These are phyloP conservation scores for Camponotus vicinus DNA, from an alignment of 1,140 invertebrate species.

Conservation along the genomic window DNA sequence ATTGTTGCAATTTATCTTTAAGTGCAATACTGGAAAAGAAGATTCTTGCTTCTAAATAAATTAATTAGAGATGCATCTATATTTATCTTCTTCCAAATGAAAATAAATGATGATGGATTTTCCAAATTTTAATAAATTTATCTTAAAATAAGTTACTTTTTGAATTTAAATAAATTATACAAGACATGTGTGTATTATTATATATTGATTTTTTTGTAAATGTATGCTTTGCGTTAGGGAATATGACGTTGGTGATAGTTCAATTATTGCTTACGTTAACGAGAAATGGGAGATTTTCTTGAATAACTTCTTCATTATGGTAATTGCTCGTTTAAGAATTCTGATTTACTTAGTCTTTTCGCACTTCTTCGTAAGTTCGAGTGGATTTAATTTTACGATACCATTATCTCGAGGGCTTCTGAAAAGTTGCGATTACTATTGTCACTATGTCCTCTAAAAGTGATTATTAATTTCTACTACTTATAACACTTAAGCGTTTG, in stretches of 20 bases:
- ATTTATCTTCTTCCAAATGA: not conserved
- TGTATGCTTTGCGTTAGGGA: not conserved
- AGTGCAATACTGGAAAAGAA: not conserved
- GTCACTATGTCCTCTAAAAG: constrained; percentile 11
- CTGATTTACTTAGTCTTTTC: constrained; percentile 54
- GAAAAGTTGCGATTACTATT: constrained; percentile 34
- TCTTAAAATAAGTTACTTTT: not conserved
- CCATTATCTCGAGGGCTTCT: constrained; percentile 33
- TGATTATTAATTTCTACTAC: constrained; percentile 21
- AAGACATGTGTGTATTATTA: not conserved
- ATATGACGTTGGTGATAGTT: constrained; percentile 26
- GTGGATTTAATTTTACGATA: constrained; percentile 36
- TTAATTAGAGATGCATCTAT: not conserved
- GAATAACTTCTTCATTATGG: constrained; percentile 58
- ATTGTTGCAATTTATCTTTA: not conserved
- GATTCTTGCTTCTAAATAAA: not conserved
- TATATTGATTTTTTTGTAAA: constrained; percentile 18
- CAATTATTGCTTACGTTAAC: constrained; percentile 37
- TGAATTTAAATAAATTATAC: not conserved
- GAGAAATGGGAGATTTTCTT: constrained; percentile 44
- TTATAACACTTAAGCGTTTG: not conserved
- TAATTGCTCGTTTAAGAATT: constrained; percentile 58
- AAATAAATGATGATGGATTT: not conserved
- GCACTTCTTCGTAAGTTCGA: constrained; percentile 41
- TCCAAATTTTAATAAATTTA: not conserved